These are phyloP conservation scores for Amphiduros pacificus DNA, from an alignment of 2,888 invertebrate species.

Conservation along the genomic window DNA sequence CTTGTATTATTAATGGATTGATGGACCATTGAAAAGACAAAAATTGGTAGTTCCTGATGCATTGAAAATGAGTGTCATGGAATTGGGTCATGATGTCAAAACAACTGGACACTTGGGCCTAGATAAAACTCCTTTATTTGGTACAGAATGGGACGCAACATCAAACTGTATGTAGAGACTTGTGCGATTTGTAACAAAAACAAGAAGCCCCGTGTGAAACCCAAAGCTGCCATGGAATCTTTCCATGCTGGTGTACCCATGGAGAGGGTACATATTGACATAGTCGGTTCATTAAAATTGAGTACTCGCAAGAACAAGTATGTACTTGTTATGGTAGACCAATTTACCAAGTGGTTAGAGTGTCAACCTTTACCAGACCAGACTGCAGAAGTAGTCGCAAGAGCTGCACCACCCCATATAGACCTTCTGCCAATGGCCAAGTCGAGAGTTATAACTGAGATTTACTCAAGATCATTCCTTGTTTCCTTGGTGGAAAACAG, in stretches of 20 bases:
- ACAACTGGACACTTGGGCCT: not conserved
- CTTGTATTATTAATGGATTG: not conserved
- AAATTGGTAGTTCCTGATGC: not conserved
- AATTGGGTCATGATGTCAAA: not conserved
- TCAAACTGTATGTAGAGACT: too few species aligned
- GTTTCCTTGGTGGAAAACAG: not conserved
- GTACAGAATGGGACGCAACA: not conserved
- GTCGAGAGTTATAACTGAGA: not conserved
- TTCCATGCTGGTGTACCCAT: not conserved
- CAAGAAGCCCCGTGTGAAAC: not conserved
- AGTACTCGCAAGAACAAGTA: not conserved
- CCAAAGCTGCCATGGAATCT: not conserved
- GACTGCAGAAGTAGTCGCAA: not conserved
- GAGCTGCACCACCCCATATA: not conserved
- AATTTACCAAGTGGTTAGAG: slow-evolving; percentile 2
- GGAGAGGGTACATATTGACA: not conserved
- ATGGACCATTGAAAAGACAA: not conserved
- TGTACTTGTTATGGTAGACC: not conserved
- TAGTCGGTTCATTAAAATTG: not conserved
- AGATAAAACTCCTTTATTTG: not conserved
- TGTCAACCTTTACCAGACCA: not conserved
- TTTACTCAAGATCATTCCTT: not conserved
- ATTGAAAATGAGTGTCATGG: not conserved
- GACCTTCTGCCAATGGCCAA: not conserved
- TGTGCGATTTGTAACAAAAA: not conserved